Evolutionary conservation across 2,888 invertebrate species (phyloP).

Genomic region (Trisateles emortualis): DNA sequence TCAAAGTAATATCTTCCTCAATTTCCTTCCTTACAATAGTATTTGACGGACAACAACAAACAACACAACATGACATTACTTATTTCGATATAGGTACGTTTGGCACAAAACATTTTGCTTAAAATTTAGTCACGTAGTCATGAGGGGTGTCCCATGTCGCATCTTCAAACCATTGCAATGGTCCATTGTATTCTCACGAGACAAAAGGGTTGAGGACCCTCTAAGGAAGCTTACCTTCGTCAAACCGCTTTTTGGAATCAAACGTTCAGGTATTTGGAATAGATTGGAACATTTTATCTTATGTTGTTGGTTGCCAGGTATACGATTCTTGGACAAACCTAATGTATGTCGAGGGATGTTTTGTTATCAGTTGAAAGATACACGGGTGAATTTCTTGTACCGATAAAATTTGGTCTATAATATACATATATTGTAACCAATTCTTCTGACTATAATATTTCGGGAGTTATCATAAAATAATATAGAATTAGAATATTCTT

Average conservation of each 20-base stretch:
- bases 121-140: slow-evolving; percentile 84
- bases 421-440: too few relatives aligned
- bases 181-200: slow-evolving; percentile 84
- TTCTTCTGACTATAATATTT: too few relatives aligned
- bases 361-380: slow-evolving; percentile 10
- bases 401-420: too few relatives aligned
- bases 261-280: slow-evolving; percentile 76
- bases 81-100: slow-evolving; percentile 73
- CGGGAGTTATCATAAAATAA: too few relatives aligned
- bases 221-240: slow-evolving; percentile 79
- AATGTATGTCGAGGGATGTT: slow-evolving; percentile 12
- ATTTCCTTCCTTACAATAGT: slow-evolving; percentile 31
- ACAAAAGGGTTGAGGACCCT: slow-evolving; percentile 82
- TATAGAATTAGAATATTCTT: too few relatives aligned
- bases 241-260: slow-evolving; percentile 78
- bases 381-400: too few relatives aligned
- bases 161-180: slow-evolving; percentile 80
- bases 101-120: slow-evolving; percentile 79
- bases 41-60: slow-evolving; percentile 55
- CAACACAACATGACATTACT: slow-evolving; percentile 78
- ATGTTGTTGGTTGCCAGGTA: slow-evolving; percentile 37
- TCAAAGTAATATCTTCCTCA: slow-evolving; percentile 17
- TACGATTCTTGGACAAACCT: slow-evolving; percentile 28
- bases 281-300: slow-evolving; percentile 62
- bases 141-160: slow-evolving; percentile 80